Conservation (phyloP, 1,140 invertebrate species). For the Pseudomyrmex cubaensis region DNA sequence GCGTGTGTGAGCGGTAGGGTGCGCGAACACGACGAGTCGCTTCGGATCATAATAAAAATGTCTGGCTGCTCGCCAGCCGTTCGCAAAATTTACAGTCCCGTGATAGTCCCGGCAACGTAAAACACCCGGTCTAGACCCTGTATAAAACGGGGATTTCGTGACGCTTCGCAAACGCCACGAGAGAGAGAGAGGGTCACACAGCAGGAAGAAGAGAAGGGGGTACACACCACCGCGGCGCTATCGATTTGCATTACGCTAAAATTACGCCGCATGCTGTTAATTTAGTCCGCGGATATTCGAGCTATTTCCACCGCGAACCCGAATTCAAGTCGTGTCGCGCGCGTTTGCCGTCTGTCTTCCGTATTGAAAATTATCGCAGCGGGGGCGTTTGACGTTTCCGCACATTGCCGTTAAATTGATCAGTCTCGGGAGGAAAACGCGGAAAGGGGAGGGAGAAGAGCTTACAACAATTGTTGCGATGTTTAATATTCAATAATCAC, state of each 20-base stretch:
- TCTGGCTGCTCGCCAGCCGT: conserved; percentile 76
- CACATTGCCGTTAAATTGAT: conserved; percentile 18
- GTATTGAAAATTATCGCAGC: conserved; percentile 49
- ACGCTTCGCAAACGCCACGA: conserved; percentile 9
- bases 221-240: conserved; percentile 10
- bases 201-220: background rate
- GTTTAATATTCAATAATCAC: conserved; percentile 25
- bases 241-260: conserved; percentile 60
- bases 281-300: conserved; percentile 40
- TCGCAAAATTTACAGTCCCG: conserved; percentile 72
- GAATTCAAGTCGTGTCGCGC: conserved; percentile 23
- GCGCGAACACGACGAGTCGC: background rate
- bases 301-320: conserved; percentile 36
- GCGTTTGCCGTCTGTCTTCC: background rate
- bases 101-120: conserved; percentile 46
- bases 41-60: conserved; percentile 71
- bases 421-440: background rate
- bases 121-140: conserved; percentile 16
- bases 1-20: conserved; percentile 1
- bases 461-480: background rate
- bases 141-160: conserved; percentile 42
- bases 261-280: conserved; percentile 60
- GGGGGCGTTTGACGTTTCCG: conserved; percentile 9
- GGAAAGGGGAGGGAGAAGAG: too few species aligned
- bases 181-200: background rate